Evolutionary conservation across 2,888 invertebrate species (phyloP).

Genomic region (Danaus chrysippus): DNA sequence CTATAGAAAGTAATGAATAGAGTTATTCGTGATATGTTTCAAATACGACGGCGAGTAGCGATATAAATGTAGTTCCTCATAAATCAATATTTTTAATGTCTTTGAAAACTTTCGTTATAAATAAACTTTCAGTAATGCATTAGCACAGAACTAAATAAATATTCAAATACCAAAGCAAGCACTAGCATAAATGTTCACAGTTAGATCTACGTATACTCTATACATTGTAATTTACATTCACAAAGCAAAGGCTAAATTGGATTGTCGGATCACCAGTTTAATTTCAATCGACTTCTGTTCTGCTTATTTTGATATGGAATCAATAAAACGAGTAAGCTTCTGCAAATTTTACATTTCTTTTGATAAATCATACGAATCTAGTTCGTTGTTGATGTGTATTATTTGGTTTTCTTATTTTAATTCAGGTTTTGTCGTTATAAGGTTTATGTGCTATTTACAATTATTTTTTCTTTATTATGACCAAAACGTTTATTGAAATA

Average conservation of each 20-base stretch:
- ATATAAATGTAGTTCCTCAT: too few relatives aligned
- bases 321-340: background rate
- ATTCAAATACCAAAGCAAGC: background rate
- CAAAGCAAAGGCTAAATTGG: constrained; percentile 52
- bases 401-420: background rate
- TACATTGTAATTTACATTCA: constrained; percentile 47
- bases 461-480: too few relatives aligned
- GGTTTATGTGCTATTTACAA: too few relatives aligned
- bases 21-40: too few relatives aligned
- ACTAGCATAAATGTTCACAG: background rate
- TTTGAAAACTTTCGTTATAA: too few relatives aligned
- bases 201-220: background rate
- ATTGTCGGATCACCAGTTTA: constrained; percentile 42
- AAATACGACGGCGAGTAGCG: too few relatives aligned
- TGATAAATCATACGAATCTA: background rate
- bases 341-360: background rate
- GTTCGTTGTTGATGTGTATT: background rate
- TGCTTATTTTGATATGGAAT: constrained; percentile 9
- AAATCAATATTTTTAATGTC: too few relatives aligned
- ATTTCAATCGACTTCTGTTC: constrained; percentile 30
- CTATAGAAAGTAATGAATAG: too few relatives aligned
- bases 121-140: too few relatives aligned
- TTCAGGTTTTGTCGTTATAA: too few relatives aligned
- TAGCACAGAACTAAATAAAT: too few relatives aligned
- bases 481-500: too few relatives aligned